Evolutionary conservation across 2,888 invertebrate genomes (phyloP).

Genomic region (Rhodophaea formosa): DNA sequence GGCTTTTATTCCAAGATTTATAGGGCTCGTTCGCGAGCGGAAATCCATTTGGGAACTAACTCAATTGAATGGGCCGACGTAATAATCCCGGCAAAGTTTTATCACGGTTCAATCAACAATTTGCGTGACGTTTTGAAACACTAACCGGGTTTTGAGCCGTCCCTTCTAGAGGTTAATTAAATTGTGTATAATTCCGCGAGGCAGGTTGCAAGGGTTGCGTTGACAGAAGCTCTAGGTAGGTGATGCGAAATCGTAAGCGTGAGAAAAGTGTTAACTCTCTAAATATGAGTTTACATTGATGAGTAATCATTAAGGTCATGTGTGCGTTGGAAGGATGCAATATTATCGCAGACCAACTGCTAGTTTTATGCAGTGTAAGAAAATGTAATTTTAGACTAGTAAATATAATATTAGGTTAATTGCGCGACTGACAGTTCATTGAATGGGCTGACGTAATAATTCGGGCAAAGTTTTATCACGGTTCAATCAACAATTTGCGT

Average conservation of each 20-base stretch:
- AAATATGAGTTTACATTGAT: too few relatives aligned
- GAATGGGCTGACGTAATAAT: conserved; percentile 22
- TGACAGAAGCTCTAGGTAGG: conserved; percentile 5
- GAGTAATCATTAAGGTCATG: too few relatives aligned
- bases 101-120: conserved; percentile 34
- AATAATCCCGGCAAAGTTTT: conserved; percentile 28
- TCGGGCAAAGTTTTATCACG: conserved; percentile 29
- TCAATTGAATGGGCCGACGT: conserved; percentile 23
- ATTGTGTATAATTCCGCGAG: conserved; percentile 27
- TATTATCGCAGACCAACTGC: too few relatives aligned
- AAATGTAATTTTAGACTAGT: too few relatives aligned
- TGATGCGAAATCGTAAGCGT: too few relatives aligned
- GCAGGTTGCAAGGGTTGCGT: conserved; percentile 18
- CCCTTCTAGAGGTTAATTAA: conserved; percentile 30
- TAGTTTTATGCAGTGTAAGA: too few relatives aligned
- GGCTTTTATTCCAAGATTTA: conserved; percentile 8
- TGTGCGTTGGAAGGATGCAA: too few relatives aligned
- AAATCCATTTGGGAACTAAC: conserved; percentile 31
- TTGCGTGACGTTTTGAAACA: conserved; percentile 27
- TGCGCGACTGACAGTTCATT: conserved; percentile 17
- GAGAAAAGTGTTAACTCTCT: too few relatives aligned
- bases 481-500: conserved; percentile 33
- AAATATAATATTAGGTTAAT: too few relatives aligned
- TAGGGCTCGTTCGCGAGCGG: conserved; percentile 7
- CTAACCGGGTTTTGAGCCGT: conserved; percentile 26